Percentiles rank a stretch among this genome's conserved stretches.
Evolutionary conservation across 1,140 invertebrate species (phyloP).

Genomic region (Drepana arcuata): DNA sequence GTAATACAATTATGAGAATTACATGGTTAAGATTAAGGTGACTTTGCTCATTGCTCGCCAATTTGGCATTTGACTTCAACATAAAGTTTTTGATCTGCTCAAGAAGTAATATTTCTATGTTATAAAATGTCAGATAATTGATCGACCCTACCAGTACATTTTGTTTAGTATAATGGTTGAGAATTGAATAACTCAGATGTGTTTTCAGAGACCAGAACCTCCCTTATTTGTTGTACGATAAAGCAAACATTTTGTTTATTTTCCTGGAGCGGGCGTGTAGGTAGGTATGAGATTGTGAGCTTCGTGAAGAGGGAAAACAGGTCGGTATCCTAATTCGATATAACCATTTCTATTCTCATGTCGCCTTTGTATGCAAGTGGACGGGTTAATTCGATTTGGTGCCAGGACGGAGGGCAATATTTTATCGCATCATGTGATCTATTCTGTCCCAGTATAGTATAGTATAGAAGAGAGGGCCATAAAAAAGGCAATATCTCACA

Average conservation of each 20-base stretch:
- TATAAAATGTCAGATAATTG: no score
- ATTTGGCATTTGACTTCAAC: no score
- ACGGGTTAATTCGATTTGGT: slow-evolving; percentile 69
- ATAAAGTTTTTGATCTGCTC: no score
- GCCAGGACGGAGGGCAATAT: slow-evolving; percentile 55
- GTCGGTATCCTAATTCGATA: slow-evolving; percentile 41
- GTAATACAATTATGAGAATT: slow-evolving; percentile 59
- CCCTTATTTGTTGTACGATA: background rate
- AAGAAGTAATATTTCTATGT: no score
- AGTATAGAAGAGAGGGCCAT: slow-evolving; percentile 67
- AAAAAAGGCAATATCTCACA: slow-evolving; percentile 71
- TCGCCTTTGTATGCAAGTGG: slow-evolving; percentile 65
- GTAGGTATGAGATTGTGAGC: no score
- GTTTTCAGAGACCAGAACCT: background rate
- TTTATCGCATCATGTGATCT: slow-evolving; percentile 70
- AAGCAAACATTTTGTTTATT: slow-evolving; percentile 19
- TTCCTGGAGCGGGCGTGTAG: no score
- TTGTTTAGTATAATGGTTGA: background rate
- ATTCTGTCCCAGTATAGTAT: slow-evolving; percentile 65
- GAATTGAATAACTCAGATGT: background rate
- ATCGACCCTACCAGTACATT: no score
- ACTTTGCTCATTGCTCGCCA: background rate
- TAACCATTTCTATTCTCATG: slow-evolving; percentile 57
- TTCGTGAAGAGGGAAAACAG: background rate
- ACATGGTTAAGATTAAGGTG: slow-evolving; percentile 28